Base-by-base conservation (phyloP, 2,888 invertebrate species). In the Diarsia dahlii region DNA sequence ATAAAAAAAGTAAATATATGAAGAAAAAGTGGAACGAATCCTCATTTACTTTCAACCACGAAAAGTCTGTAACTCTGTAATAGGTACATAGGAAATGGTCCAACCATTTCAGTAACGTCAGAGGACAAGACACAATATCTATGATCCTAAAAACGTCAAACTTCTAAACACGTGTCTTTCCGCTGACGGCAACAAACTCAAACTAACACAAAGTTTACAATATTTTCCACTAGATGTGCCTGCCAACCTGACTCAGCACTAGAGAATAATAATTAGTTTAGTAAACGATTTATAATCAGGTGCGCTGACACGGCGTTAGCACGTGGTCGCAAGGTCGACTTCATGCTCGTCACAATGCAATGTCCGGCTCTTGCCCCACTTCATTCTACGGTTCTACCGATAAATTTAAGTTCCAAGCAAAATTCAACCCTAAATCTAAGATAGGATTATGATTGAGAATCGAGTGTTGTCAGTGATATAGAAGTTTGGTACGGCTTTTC, bases 311-410 rank as follows among this genome's bases (percentile, higher is more conserved):
- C 91, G 91, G 78, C 68, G 76, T 68, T 45, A 90, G 88, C 94
- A 94, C 94, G 94, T 94, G 94, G 92, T 84, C 71, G 89, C 94
- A 94, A 94, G 94, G 94, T 92, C 94, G 92, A 63, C 63, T 63
- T 45, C 13, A 63, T 58, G 77, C 78, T 81, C 78, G 77, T 67
- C 79, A 84, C 84, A 82, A 83, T 88, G 89, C 84, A 82, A 83
- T 87, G 89, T 81, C 88, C 89, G 89, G 84, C 86, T 85, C 64
- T 82, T 85, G 84, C 86, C 84, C 87, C 82, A 86, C 88, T 79
- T 80, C 58, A 48, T 56, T 71, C 63, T 82, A 85, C 84, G 79
- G 84, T 56, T 71, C 63, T 82, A 85, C 84, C 80, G 84, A 83
- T 74, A 46, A 78, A 45, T 34, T 64, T 65, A 66, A 50, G 8